These are phyloP conservation scores for Psittacara wagleri DNA, from an alignment of 2,113 vertebrate species.

Conservation along the genomic window DNA sequence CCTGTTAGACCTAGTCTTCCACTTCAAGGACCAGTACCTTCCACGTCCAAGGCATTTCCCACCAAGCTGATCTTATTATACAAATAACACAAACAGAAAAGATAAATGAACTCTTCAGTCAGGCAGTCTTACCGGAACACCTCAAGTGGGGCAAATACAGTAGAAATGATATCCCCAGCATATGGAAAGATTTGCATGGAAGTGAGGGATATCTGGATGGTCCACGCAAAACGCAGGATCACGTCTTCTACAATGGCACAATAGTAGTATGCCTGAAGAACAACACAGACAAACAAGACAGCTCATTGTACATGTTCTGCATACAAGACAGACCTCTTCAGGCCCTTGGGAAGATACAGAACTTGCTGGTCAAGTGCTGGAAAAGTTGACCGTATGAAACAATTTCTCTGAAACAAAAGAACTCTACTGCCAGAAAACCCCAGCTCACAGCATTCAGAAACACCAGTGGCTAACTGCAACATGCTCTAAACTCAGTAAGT, in stretches of 20 bases:
- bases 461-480: background rate
- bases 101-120: background rate
- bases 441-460: background rate
- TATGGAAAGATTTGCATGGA: constrained; percentile 78
- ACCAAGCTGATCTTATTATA: rapidly evolving
- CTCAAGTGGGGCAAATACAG: constrained; percentile 92
- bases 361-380: background rate
- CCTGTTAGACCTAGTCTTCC: background rate
- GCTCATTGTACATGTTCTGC: background rate
- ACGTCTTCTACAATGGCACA: constrained; percentile 95
- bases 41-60: rapidly evolving
- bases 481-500: background rate
- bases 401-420: background rate
- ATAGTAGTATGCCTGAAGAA: constrained; percentile 94
- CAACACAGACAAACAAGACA: background rate
- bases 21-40: background rate
- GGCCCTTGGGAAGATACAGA: background rate
- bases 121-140: constrained; percentile 89
- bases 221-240: constrained; percentile 96
- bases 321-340: background rate
- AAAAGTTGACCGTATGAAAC: rapidly evolving
- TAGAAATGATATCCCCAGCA: constrained; percentile 86
- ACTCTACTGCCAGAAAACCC: background rate
- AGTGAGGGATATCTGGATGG: constrained; percentile 89
- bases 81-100: rapidly evolving